These are phyloP conservation scores for Grallaria varia DNA, from an alignment of 2,113 vertebrate species.

Conservation along the genomic window DNA sequence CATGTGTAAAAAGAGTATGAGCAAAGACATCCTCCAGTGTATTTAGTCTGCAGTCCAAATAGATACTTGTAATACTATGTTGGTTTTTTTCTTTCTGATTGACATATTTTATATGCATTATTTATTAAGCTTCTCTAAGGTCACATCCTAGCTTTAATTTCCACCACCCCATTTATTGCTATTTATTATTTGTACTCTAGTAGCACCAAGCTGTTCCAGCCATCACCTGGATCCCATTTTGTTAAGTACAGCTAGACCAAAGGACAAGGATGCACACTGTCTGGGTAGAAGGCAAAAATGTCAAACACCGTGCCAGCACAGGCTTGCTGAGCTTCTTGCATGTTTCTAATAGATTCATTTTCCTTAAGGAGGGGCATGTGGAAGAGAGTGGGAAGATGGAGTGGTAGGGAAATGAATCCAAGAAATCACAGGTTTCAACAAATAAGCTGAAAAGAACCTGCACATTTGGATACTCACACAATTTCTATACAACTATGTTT, in stretches of 20 bases:
- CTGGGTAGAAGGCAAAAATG: fast-evolving
- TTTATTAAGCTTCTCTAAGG: conserved; percentile 31
- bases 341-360: background rate
- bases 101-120: conserved; percentile 15
- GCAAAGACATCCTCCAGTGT: background rate
- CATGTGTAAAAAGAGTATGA: background rate
- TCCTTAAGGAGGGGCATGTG: background rate
- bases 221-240: background rate
- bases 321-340: background rate
- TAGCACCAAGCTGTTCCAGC: background rate
- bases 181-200: background rate
- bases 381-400: background rate
- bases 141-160: background rate
- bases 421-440: background rate
- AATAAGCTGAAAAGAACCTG: background rate
- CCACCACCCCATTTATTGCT: background rate
- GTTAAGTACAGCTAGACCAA: background rate
- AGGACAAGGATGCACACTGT: background rate
- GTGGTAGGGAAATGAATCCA: background rate
- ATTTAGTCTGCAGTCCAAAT: background rate
- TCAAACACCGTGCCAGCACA: fast-evolving
- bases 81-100: background rate
- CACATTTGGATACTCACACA: background rate
- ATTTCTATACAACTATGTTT: background rate
- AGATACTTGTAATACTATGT: background rate